These are phyloP conservation scores for Altica lythri DNA, from an alignment of 2,888 invertebrate species.

Conservation along the genomic window DNA sequence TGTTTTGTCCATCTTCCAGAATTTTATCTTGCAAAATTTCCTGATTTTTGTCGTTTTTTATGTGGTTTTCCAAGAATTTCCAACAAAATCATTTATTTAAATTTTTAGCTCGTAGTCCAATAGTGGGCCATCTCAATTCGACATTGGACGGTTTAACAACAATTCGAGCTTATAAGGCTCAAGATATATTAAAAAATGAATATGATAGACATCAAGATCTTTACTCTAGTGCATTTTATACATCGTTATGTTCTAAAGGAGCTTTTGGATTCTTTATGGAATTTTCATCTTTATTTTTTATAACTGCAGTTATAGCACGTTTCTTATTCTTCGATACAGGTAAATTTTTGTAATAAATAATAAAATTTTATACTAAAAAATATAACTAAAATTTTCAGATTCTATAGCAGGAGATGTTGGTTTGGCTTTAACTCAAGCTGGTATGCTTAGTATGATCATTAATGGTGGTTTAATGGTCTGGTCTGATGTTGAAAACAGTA, in stretches of 20 bases:
- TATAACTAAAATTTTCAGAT: conserved; percentile 52
- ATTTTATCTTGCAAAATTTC: too few species aligned
- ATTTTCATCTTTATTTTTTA: conserved; percentile 44
- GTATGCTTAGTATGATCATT: conserved; percentile 66
- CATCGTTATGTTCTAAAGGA: conserved; percentile 53
- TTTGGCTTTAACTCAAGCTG: conserved; percentile 58
- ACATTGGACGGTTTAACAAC: conserved; percentile 54
- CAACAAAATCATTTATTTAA: too few species aligned
- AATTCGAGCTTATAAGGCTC: conserved; percentile 51
- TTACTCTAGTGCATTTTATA: conserved; percentile 50
- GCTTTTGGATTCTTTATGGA: conserved; percentile 52
- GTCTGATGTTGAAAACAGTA: conserved; percentile 77
- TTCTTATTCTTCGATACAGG: conserved; percentile 42
- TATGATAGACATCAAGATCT: conserved; percentile 47
- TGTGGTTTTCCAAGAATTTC: too few species aligned
- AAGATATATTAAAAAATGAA: conserved; percentile 50
- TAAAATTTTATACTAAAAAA: too few species aligned
- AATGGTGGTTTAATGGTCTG: conserved; percentile 76
- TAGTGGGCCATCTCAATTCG: conserved; percentile 53
- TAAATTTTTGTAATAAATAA: conserved; percentile 23
- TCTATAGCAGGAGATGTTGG: conserved; percentile 55
- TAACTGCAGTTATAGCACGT: conserved; percentile 40
- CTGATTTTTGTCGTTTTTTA: too few species aligned
- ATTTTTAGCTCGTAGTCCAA: conserved; percentile 51
- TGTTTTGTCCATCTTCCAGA: too few species aligned